Percentiles rank a stretch among this genome's conserved stretches.
phyloP scores from a whole-genome alignment of 2,113 vertebrate genomes.

The Ciconia maguari region DNA sequence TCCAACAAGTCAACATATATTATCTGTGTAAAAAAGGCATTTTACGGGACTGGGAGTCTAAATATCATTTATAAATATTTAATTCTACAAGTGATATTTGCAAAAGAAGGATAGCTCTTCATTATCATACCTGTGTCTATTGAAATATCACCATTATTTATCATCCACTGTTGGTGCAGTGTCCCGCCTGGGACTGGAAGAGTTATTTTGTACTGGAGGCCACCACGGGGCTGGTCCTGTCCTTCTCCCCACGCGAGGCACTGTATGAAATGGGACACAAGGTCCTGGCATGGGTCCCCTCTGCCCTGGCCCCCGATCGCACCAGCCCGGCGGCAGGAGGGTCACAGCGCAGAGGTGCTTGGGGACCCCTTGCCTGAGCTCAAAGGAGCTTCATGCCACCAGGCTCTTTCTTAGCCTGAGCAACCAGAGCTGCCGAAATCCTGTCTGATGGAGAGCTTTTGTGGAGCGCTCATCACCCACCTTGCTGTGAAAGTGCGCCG shows the following conservation, averaged over 20 bases:
- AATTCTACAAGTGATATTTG: constrained; percentile 70
- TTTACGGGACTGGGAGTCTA: constrained; percentile 62
- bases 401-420: not conserved
- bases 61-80: constrained; percentile 78
- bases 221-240: not conserved
- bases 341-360: not conserved
- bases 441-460: not conserved
- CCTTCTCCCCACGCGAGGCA: not conserved
- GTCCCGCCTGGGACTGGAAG: not conserved
- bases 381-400: not conserved
- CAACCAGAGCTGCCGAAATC: not conserved
- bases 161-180: constrained; percentile 53
- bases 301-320: accelerated
- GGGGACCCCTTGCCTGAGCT: not conserved
- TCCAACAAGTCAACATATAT: constrained; percentile 72
- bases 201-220: constrained; percentile 20
- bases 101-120: constrained; percentile 70
- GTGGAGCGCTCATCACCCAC: not conserved
- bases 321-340: not conserved
- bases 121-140: constrained; percentile 69
- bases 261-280: not conserved
- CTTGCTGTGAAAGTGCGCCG: not conserved
- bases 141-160: constrained; percentile 73
- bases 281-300: not conserved
- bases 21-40: constrained; percentile 66